Percentiles rank a stretch among this genome's conserved stretches.
These are phyloP conservation scores for Mythimna impura DNA, from an alignment of 2,888 invertebrate species.

Conservation along the genomic window DNA sequence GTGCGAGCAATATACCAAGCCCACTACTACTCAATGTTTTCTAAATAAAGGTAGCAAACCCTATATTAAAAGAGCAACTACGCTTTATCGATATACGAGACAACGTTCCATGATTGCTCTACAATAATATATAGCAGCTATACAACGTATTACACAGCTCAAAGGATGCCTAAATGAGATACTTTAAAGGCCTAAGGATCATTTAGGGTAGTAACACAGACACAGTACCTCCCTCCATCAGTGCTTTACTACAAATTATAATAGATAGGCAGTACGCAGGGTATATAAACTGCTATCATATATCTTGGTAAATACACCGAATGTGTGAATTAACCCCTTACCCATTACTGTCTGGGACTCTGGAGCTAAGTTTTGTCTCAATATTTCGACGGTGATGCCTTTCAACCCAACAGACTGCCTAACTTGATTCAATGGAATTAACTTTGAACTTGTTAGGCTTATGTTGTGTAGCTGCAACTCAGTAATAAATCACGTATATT, in stretches of 20 bases:
- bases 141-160: conserved; percentile 38
- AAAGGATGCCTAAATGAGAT: conserved; percentile 37
- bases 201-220: conserved; percentile 32
- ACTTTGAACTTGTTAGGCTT: conserved; percentile 9
- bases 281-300: conserved; percentile 45
- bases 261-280: conserved; percentile 40
- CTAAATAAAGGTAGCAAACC: not conserved
- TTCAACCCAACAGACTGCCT: not conserved
- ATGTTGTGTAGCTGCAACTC: not conserved
- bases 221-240: conserved; percentile 11
- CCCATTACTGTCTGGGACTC: conserved; percentile 17
- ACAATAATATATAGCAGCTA: conserved; percentile 35
- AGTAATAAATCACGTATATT: not conserved
- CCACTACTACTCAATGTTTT: not conserved
- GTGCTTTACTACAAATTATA: conserved; percentile 43
- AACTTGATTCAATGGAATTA: conserved; percentile 13
- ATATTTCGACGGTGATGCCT: conserved; percentile 15
- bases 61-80: not conserved
- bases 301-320: conserved; percentile 45
- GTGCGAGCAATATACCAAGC: no score
- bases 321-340: conserved; percentile 33
- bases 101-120: conserved; percentile 8
- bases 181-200: conserved; percentile 27
- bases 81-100: conserved; percentile 11
- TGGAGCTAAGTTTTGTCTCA: conserved; percentile 19